phyloP scores from a whole-genome alignment of 2,797 vertebrate genomes.

The Heterohyrax brucei region DNA sequence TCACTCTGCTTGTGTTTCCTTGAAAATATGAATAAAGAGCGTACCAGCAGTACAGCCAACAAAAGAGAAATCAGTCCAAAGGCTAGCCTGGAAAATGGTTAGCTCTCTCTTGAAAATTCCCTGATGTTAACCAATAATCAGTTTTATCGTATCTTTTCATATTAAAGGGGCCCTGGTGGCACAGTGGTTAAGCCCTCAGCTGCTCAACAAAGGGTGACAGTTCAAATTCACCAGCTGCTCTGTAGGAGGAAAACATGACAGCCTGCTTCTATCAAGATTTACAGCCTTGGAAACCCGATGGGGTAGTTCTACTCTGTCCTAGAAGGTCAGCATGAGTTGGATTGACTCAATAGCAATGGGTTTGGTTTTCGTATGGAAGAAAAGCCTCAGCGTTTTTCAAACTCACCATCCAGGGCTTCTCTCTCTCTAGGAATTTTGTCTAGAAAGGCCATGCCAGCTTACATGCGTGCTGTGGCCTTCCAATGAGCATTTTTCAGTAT shows the following conservation, averaged over 20 bases:
- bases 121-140: not conserved
- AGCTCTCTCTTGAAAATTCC: not conserved
- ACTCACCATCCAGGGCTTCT: not conserved
- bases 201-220: not conserved
- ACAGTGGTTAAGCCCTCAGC: not conserved
- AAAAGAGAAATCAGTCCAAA: constrained; percentile 72
- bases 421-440: constrained; percentile 40
- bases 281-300: not conserved
- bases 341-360: not conserved
- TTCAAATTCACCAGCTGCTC: not conserved
- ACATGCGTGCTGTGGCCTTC: not conserved
- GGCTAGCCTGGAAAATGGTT: constrained; percentile 72
- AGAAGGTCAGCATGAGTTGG: not conserved
- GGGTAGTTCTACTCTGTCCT: not conserved
- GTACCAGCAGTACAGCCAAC: constrained; percentile 59
- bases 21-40: constrained; percentile 82
- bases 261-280: not conserved
- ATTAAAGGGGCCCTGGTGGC: not conserved
- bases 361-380: not conserved
- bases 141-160: constrained; percentile 24
- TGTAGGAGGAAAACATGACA: not conserved
- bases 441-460: constrained; percentile 33
- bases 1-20: constrained; percentile 76
- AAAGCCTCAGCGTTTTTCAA: constrained; percentile 25
- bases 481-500: not conserved